Percentiles rank a stretch among this genome's conserved stretches.
phyloP scores from a whole-genome alignment of 2,113 vertebrate genomes.

The Bos javanicus region DNA sequence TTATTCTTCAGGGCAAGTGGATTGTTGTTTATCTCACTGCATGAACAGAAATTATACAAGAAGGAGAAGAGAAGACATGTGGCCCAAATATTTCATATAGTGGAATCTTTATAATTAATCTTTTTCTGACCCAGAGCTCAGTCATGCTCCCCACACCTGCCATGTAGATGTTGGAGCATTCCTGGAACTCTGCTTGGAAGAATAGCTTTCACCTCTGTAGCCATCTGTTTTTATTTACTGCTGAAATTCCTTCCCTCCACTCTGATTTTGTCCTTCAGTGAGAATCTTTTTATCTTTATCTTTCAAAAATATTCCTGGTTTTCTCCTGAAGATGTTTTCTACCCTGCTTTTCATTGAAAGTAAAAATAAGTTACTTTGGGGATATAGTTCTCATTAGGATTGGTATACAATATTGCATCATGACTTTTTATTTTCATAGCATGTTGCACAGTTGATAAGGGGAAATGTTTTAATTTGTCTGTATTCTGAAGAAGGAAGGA shows the following conservation, averaged over 20 bases:
- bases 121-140: background rate
- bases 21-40: background rate
- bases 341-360: background rate
- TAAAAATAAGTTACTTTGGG: background rate
- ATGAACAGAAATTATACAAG: background rate
- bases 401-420: background rate
- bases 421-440: background rate
- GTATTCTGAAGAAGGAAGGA: background rate
- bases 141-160: background rate
- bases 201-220: background rate
- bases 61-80: background rate
- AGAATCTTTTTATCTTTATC: background rate
- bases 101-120: background rate
- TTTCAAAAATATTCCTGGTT: background rate
- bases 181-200: background rate
- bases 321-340: background rate
- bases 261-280: background rate
- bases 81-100: background rate
- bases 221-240: background rate
- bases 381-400: background rate
- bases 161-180: background rate
- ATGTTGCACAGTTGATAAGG: background rate
- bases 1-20: background rate
- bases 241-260: background rate
- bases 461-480: background rate